Base-by-base conservation (phyloP, 2,113 vertebrate species). In the Sorex araneus region DNA sequence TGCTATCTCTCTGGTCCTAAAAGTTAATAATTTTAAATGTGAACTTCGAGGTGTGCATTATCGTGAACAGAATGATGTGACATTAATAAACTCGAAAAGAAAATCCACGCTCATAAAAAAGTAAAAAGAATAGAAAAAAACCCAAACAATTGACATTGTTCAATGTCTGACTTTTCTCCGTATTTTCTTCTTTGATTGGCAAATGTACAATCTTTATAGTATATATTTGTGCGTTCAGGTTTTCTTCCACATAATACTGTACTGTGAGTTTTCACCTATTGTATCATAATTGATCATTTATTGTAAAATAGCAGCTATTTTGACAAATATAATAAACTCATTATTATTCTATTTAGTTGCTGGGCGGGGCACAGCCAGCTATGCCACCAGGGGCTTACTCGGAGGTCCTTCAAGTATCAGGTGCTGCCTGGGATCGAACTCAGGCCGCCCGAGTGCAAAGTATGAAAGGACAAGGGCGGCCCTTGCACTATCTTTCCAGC, bases 291-390 rank as follows among this genome's bases (percentile, higher is more conserved):
- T 43, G 85, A n/a, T 36, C 64, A 69, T 28, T 89, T 43, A 84
- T 27, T 82, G 11, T 82, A 86, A 67, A 81, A 60, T 23, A n/a
- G 66, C 70, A 79, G 45, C 30, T 77, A 85, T 74, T 91, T 94
- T 75, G 73, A 69, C 19, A 40, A 84, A 75, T 50, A 74, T 36
- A 25, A 88, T 9, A 50, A 87, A 76, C 82, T 34, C 25, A 84
- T 73, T 16, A 84, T 73, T 16, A 19, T 54, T 54, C 54, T 54
- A 54, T 54, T 54, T 54, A 15, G 18, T 54, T 54, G 54, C 9
- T 4, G 54, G 54, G 54, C 54, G 4, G 7, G 4, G 40, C 54
- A 15, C 54, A 54, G 54, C 54, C 18, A 54, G 18, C 18, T 54
- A 54, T 54, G 7, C 54, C 18, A 40, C 54, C 18, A 10, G 12